phyloP scores from a whole-genome alignment of 2,797 vertebrate species.

The Gallinago solitaria region DNA sequence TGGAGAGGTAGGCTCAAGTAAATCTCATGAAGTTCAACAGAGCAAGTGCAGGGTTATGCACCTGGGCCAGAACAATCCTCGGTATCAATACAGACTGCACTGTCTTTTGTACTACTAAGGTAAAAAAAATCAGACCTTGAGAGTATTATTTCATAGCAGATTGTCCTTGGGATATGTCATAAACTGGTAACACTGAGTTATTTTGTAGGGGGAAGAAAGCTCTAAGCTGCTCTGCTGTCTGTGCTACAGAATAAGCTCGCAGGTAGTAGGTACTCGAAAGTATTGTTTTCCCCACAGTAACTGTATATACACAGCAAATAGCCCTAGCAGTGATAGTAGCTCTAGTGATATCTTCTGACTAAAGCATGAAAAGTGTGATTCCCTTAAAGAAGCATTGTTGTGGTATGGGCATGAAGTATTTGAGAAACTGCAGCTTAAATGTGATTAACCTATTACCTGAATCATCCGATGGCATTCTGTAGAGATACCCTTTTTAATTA shows the following conservation, averaged over 20 bases:
- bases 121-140: not conserved
- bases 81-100: too few species aligned
- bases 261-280: not conserved
- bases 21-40: too few species aligned
- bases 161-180: not conserved
- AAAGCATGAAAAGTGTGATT: not conserved
- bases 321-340: not conserved
- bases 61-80: too few species aligned
- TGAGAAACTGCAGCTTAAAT: not conserved
- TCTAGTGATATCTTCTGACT: not conserved
- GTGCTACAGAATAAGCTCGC: not conserved
- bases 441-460: not conserved
- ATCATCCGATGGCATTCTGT: not conserved
- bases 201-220: not conserved
- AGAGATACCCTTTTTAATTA: not conserved
- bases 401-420: not conserved
- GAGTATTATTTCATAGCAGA: not conserved
- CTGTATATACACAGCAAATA: not conserved
- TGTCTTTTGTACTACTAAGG: not conserved
- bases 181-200: not conserved
- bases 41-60: too few species aligned
- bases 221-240: not conserved
- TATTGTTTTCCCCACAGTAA: not conserved
- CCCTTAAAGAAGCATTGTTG: not conserved
- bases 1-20: too few species aligned